Percentiles rank a stretch among this genome's conserved stretches.
Conservation (phyloP, 2,888 invertebrate genomes). For the Acrobasis repandana region DNA sequence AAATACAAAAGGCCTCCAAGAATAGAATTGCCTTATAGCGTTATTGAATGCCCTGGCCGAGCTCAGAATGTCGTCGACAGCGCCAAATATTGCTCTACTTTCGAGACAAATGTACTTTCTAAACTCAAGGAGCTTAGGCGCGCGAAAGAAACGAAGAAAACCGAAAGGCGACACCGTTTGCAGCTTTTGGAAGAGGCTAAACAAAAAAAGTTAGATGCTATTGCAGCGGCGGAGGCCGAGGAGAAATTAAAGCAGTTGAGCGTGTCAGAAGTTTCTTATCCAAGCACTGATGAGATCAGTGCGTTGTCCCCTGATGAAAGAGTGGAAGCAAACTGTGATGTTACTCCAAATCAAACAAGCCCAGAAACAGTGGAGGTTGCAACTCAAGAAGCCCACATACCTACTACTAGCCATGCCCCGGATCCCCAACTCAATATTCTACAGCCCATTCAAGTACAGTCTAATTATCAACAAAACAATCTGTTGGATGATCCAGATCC, state of each 20-base stretch:
- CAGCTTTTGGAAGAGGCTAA: constrained; percentile 83
- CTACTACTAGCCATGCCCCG: constrained; percentile 43
- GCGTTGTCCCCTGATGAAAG: constrained; percentile 79
- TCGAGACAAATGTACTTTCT: constrained; percentile 88
- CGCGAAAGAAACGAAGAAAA: constrained; percentile 84
- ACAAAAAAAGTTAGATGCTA: constrained; percentile 78
- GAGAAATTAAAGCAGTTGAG: constrained; percentile 82
- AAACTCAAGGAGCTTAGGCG: constrained; percentile 88
- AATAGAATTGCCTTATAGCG: constrained; percentile 78
- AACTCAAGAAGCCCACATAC: constrained; percentile 44
- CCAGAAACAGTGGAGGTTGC: constrained; percentile 43
- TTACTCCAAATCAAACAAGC: constrained; percentile 48
- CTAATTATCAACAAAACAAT: constrained; percentile 59
- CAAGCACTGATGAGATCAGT: constrained; percentile 84
- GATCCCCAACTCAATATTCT: constrained; percentile 66
- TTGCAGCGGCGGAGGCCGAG: constrained; percentile 74
- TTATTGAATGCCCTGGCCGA: constrained; percentile 59
- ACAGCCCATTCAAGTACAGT: constrained; percentile 71
- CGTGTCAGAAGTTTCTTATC: constrained; percentile 83
- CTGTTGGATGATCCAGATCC: constrained; percentile 77
- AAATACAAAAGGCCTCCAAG: constrained; percentile 90
- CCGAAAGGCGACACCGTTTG: constrained; percentile 84
- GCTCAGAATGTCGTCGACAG: constrained; percentile 66
- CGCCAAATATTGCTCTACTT: constrained; percentile 84
- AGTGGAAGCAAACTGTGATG: constrained; percentile 65